Percentiles rank a stretch among this genome's conserved stretches.
Conservation (phyloP, 2,888 invertebrate species). For the Torymus tubicola region DNA sequence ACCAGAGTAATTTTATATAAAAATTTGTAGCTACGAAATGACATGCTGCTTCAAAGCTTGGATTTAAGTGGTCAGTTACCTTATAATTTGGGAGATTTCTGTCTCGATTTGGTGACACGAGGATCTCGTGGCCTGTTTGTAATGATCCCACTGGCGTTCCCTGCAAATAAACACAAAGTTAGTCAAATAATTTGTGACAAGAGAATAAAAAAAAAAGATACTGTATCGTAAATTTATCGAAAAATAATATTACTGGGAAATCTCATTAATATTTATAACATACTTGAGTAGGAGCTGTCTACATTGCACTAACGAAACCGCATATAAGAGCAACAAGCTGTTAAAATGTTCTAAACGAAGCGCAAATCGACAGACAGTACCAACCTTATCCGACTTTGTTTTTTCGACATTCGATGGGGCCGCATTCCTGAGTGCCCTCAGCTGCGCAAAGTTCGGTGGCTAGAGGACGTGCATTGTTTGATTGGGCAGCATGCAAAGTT, state of each 20-base stretch:
- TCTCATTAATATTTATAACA: conserved; percentile 58
- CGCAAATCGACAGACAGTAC: conserved; percentile 66
- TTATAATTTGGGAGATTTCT: conserved; percentile 88
- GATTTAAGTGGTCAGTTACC: conserved; percentile 77
- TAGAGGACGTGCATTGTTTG: conserved; percentile 74
- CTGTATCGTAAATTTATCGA: neutral
- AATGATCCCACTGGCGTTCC: conserved; percentile 95
- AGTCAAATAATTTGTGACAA: conserved; percentile 22
- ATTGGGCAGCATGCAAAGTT: conserved; percentile 74
- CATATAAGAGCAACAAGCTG: conserved; percentile 45
- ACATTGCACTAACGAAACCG: conserved; percentile 19
- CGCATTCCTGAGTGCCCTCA: conserved; percentile 89
- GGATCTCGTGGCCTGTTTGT: conserved; percentile 93
- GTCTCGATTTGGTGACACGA: conserved; percentile 93
- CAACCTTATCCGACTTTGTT: conserved; percentile 92
- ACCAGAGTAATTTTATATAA: conserved; percentile 60
- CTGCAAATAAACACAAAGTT: conserved; percentile 79
- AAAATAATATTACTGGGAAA: too few species aligned
- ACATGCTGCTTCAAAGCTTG: conserved; percentile 64
- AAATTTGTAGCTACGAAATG: conserved; percentile 63
- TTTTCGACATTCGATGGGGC: conserved; percentile 91
- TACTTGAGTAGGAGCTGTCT: conserved; percentile 62
- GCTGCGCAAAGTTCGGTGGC: conserved; percentile 88
- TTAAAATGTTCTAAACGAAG: conserved; percentile 17
- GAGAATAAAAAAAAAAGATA: conserved; percentile 31